A percentile compares a stretch with the other conserved stretches of the same genome.
These are phyloP conservation scores for Vultur gryphus DNA, from an alignment of 2,797 vertebrate species.

Conservation along the genomic window DNA sequence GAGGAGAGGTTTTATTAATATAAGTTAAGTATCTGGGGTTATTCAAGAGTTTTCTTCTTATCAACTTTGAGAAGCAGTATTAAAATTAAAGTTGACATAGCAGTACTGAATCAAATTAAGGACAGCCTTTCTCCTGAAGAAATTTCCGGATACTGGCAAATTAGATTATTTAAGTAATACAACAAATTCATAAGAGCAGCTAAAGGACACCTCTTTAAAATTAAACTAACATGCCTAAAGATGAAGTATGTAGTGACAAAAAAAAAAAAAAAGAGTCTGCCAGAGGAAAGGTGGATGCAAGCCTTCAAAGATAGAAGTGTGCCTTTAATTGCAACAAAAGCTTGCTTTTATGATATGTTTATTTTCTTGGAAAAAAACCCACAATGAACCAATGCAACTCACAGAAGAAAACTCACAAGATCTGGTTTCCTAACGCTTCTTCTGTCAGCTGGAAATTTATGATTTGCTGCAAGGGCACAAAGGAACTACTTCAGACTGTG, in stretches of 20 bases:
- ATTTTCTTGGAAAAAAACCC: not conserved
- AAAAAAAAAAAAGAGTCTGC: not conserved
- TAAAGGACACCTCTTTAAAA: not conserved
- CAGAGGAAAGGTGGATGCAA: not conserved
- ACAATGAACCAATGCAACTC: not conserved
- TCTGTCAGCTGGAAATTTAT: not conserved
- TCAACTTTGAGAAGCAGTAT: not conserved
- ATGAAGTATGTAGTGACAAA: not conserved
- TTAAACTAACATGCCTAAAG: not conserved
- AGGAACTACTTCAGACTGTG: not conserved
- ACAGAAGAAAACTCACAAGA: not conserved
- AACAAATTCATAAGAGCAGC: not conserved
- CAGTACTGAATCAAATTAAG: not conserved
- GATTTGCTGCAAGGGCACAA: not conserved
- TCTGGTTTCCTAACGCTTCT: not conserved
- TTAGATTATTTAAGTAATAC: not conserved
- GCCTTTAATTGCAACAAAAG: not conserved
- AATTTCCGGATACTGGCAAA: not conserved
- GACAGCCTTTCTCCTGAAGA: not conserved
- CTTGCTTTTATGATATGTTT: not conserved
- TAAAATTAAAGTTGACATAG: not conserved
- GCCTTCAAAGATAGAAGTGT: not conserved
- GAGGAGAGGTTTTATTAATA: not conserved
- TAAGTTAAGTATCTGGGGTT: not conserved
- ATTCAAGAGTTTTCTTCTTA: not conserved